phyloP scores from a whole-genome alignment of 2,113 vertebrate genomes.

The Macrotus californicus region DNA sequence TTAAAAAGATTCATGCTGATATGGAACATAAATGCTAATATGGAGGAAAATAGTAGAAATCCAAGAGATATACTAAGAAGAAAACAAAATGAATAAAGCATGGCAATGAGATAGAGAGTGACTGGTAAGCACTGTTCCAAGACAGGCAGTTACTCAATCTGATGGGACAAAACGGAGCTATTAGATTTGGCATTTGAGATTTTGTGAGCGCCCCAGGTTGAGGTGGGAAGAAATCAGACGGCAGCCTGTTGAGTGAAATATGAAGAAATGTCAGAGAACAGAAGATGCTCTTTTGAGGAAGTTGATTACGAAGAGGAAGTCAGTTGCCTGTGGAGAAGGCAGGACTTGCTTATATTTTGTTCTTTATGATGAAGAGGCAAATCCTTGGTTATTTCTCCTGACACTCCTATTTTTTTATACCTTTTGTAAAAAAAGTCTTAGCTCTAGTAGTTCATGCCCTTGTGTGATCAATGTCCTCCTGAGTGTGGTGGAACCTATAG shows the following conservation, averaged over 20 bases:
- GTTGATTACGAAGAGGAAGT: not conserved
- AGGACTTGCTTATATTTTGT: not conserved
- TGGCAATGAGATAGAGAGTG: not conserved
- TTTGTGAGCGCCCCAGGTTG: not conserved
- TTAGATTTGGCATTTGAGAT: not conserved
- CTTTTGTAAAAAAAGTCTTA: not conserved
- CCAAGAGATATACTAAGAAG: not conserved
- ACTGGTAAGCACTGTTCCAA: not conserved
- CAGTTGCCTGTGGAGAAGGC: not conserved
- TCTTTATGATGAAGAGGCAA: not conserved
- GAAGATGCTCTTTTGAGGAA: not conserved
- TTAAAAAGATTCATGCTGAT: not conserved
- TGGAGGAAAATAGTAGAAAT: not conserved
- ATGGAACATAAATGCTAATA: not conserved
- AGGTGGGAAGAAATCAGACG: not conserved
- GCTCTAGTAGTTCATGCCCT: not conserved
- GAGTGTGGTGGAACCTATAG: not conserved
- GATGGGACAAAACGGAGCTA: not conserved
- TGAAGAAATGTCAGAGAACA: not conserved
- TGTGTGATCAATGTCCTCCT: not conserved
- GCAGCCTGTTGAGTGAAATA: not conserved
- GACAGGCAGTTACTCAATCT: not conserved
- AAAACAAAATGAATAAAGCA: not conserved
- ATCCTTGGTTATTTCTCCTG: not conserved
- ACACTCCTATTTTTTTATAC: not conserved